A percentile compares a stretch with the other conserved stretches of the same genome.
These are phyloP conservation scores for Indicator maculatus DNA, from an alignment of 2,113 vertebrate species.

Conservation along the genomic window DNA sequence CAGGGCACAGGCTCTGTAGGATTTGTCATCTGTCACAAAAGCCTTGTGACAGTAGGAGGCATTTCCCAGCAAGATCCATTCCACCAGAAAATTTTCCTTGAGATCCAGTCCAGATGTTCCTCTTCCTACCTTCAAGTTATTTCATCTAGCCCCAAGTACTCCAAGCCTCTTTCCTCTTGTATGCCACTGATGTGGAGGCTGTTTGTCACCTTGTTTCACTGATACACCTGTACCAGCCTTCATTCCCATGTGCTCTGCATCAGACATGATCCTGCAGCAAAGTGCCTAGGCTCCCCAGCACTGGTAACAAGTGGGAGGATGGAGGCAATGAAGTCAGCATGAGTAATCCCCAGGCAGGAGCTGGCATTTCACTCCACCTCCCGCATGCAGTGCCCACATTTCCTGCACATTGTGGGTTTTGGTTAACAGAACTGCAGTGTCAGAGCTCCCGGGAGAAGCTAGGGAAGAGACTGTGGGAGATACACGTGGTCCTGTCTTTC, in stretches of 20 bases:
- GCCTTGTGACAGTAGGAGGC: neutral
- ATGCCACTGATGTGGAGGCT: neutral
- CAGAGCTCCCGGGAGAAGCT: conserved; percentile 12
- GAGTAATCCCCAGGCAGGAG: conserved; percentile 55
- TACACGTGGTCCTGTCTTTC: neutral
- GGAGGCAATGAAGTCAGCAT: conserved; percentile 52
- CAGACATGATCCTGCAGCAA: neutral
- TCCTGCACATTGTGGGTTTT: conserved; percentile 1
- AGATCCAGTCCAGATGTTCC: neutral
- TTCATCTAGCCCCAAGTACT: neutral
- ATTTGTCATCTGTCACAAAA: neutral
- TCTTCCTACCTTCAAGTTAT: neutral
- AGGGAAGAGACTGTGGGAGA: conserved; percentile 1
- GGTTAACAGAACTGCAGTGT: neutral
- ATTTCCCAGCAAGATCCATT: neutral
- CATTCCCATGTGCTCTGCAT: neutral
- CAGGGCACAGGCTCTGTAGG: neutral
- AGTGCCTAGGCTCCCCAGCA: neutral
- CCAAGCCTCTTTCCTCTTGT: neutral
- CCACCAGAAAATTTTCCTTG: neutral
- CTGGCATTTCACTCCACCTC: conserved; percentile 52
- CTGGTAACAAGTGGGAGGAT: conserved; percentile 49
- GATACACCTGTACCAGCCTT: neutral
- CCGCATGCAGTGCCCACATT: conserved; percentile 5
- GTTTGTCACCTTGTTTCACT: neutral